Evolutionary conservation across 2,797 vertebrate genomes (phyloP), one percentile per base, ranked within the genome.

Genomic region (Sylvia borin): DNA sequence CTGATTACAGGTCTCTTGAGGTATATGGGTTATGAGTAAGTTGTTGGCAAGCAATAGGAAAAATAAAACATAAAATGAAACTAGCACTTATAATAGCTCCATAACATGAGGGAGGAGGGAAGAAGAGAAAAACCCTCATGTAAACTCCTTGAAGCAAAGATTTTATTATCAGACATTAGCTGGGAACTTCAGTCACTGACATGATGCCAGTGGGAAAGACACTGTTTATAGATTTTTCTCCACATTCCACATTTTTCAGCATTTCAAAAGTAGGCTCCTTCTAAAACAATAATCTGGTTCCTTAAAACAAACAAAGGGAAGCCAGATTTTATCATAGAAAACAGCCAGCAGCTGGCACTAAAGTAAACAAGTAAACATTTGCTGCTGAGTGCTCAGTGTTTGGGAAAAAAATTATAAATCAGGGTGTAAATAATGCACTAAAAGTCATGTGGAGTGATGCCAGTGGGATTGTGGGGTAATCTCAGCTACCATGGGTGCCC

Each of bases 11-110:
- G 85, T 67, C 91, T 94, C 92, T 66, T 38, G 71, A 71, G 86
- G 48, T 66, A 51, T 60, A 73, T 27, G 57, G 31, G 38, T 87
- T 95, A 84, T 88, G 94, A 97, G 74, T 96, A 94, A 97, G 83
- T 48, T 84, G 60, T 40, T 94, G 95, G 96, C 82, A 92, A 83
- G 82, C 27, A 76, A 22, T 2, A 72, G 57, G 45, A 84, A 90
- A 95, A 95, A 92, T 81, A 92, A 82, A 91, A 60, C 58, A 62
- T 92, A 55, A 87, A 94, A 62, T 88, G 68, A 95, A 95, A 87
- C 76, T 79, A 91, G 47, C 64, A 40, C n/a, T 88, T 88, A 9
- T 75, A 88, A 75, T 17, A 94, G 71, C 42, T 80, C 54, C 25
- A 53, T 45, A 84, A 73, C 27, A 22, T 60, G 36, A 81, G 26